These are phyloP conservation scores for Eurytoma adleriae DNA, from an alignment of 2,888 invertebrate species.

Conservation along the genomic window DNA sequence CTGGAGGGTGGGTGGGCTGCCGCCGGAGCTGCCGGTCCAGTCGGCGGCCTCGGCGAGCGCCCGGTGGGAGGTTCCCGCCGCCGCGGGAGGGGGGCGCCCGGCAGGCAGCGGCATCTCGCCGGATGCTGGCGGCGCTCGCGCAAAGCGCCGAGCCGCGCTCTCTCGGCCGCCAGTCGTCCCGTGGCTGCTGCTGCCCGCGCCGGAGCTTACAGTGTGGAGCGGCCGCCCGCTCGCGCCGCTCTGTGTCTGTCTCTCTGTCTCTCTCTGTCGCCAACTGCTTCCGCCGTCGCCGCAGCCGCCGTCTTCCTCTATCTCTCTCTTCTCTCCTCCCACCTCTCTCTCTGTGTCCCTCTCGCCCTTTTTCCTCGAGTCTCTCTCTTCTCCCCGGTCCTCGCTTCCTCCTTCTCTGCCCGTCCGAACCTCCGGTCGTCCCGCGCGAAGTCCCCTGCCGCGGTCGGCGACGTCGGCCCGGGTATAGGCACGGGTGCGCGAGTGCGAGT, in stretches of 20 bases:
- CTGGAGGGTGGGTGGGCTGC: conserved; percentile 63
- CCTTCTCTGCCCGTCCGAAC: background rate
- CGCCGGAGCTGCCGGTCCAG: conserved; percentile 69
- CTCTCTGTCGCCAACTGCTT: background rate
- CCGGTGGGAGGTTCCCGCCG: conserved; percentile 62
- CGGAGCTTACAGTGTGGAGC: conserved; percentile 60
- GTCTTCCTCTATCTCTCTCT: background rate
- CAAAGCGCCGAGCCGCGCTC: background rate
- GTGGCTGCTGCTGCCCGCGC: conserved; percentile 56
- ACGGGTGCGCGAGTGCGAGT: no score
- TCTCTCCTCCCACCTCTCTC: background rate
- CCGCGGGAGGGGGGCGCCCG: conserved; percentile 45
- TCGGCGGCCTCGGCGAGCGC: conserved; percentile 72
- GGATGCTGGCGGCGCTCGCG: conserved; percentile 21
- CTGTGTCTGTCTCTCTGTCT: background rate
- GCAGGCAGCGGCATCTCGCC: conserved; percentile 26
- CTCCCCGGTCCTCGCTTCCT: background rate
- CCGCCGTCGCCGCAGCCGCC: background rate
- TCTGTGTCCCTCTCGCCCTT: background rate
- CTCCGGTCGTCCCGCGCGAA: no score
- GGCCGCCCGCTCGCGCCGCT: conserved; percentile 58
- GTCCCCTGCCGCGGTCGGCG: no score
- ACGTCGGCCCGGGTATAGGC: no score
- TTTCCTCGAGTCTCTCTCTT: background rate
- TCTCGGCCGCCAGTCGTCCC: conserved; percentile 32